Percentiles rank a stretch among this genome's conserved stretches.
phyloP scores from a whole-genome alignment of 2,797 vertebrate species.

The Sardinella longiceps region DNA sequence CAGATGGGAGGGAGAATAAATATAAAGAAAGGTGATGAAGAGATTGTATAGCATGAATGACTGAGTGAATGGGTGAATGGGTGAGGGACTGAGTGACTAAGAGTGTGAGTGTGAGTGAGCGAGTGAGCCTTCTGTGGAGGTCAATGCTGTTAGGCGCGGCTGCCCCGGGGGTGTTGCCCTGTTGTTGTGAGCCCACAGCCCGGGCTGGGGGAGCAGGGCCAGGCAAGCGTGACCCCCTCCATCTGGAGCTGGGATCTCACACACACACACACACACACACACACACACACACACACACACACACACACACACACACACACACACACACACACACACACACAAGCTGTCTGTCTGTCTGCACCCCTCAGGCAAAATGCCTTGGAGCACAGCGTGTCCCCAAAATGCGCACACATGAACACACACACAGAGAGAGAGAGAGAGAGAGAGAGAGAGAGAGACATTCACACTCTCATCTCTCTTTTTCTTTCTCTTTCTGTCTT shows the following conservation, averaged over 20 bases:
- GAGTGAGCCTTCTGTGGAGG: conserved; percentile 28
- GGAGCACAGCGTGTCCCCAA: conserved; percentile 21
- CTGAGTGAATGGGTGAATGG: not conserved
- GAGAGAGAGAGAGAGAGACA: too few species aligned
- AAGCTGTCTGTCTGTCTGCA: not conserved
- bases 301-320: conserved; percentile 21
- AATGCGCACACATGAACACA: not conserved
- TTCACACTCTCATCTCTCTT: conserved; percentile 7
- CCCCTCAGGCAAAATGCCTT: conserved; percentile 24
- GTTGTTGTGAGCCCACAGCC: conserved; percentile 72
- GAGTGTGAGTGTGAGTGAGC: not conserved
- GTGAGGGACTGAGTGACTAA: not conserved
- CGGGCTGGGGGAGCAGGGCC: conserved; percentile 56
- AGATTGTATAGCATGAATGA: not conserved
- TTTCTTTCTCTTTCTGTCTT: too few species aligned
- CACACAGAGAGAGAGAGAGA: too few species aligned
- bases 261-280: conserved; percentile 25
- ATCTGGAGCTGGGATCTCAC: conserved; percentile 65
- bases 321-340: not conserved
- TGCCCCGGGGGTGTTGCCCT: conserved; percentile 68
- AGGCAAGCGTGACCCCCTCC: conserved; percentile 53
- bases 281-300: not conserved
- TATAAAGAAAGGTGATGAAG: conserved; percentile 1
- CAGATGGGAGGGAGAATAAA: not conserved
- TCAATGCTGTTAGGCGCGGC: not conserved